A percentile compares a stretch with the other conserved stretches of the same genome.
Evolutionary conservation across 2,888 invertebrate species (phyloP).

Genomic region (Ommatoiulus sabulosus): DNA sequence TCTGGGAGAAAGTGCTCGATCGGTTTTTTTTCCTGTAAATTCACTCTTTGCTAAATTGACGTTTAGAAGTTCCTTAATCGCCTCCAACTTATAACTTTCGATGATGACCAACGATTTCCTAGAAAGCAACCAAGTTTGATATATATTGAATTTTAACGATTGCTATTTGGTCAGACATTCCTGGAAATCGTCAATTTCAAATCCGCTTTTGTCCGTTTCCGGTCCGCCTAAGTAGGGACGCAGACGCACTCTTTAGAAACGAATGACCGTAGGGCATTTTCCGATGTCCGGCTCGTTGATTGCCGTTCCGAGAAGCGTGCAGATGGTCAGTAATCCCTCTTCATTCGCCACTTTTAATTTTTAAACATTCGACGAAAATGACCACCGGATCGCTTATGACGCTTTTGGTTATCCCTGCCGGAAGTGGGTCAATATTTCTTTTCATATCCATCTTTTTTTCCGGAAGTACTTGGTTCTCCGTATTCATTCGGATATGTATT

Average conservation of each 20-base stretch:
- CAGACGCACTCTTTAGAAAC: not conserved
- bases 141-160: not conserved
- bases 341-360: not conserved
- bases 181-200: not conserved
- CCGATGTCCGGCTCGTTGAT: not conserved
- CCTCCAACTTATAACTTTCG: not conserved
- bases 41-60: too few relatives aligned
- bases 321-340: not conserved
- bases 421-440: too few relatives aligned
- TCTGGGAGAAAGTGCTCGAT: too few relatives aligned
- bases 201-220: constrained; percentile 1
- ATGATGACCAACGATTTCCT: not conserved
- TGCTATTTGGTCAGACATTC: not conserved
- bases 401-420: too few relatives aligned
- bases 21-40: too few relatives aligned
- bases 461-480: too few relatives aligned
- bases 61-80: too few relatives aligned
- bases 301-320: not conserved
- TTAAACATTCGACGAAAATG: not conserved
- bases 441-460: too few relatives aligned
- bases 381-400: too few relatives aligned
- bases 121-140: not conserved
- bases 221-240: not conserved
- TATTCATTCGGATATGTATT: too few relatives aligned
- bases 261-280: not conserved